Conservation (phyloP, 2,113 vertebrate genomes). For the Cyanoderma ruficeps region DNA sequence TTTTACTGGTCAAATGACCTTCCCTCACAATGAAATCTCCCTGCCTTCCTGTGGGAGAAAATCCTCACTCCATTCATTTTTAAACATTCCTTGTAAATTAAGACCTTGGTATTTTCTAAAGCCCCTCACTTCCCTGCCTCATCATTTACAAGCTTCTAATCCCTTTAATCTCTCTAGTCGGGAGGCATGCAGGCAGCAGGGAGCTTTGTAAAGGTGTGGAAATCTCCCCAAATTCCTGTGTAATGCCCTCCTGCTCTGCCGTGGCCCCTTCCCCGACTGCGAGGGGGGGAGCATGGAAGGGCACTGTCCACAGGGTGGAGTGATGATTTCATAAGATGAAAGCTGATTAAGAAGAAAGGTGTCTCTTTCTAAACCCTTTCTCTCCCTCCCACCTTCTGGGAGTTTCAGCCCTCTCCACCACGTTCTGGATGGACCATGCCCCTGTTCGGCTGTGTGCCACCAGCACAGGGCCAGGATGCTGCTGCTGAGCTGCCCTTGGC, state of each 20-base stretch:
- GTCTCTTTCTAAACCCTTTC: background rate
- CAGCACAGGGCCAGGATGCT: background rate
- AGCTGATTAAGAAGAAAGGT: background rate
- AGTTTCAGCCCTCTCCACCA: background rate
- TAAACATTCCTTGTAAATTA: conserved; percentile 26
- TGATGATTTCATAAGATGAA: background rate
- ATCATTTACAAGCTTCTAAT: conserved; percentile 47
- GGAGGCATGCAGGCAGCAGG: background rate
- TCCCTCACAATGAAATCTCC: background rate
- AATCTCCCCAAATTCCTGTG: background rate
- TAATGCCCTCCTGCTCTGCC: background rate
- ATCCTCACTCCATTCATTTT: conserved; percentile 18
- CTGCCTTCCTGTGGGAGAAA: background rate
- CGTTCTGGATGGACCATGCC: fast-evolving
- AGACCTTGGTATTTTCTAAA: conserved; percentile 36
- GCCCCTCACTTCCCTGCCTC: conserved; percentile 9
- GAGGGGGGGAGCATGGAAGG: background rate
- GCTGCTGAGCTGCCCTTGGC: background rate
- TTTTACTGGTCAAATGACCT: background rate
- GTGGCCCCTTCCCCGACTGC: fast-evolving
- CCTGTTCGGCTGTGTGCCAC: background rate
- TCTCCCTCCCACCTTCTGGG: background rate
- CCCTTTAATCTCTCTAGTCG: conserved; percentile 48
- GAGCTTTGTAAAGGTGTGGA: conserved; percentile 35
- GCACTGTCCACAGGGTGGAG: background rate